Conservation (phyloP, 2,113 vertebrate species). For the Sander vitreus region DNA sequence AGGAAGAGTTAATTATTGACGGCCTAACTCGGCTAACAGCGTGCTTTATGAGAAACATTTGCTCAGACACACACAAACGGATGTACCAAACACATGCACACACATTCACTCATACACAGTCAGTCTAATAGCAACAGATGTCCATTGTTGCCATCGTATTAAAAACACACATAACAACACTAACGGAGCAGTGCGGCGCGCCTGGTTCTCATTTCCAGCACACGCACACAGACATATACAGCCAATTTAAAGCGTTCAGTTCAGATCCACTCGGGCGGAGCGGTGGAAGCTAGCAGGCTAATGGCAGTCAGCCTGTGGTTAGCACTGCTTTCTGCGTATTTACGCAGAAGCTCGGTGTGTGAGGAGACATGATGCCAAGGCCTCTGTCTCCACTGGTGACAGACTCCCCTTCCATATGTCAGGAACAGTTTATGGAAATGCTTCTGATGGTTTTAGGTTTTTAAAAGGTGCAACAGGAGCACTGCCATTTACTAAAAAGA, state of each 20-base stretch:
- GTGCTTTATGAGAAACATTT: constrained; percentile 79
- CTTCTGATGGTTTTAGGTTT: constrained; percentile 63
- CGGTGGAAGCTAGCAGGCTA: constrained; percentile 78
- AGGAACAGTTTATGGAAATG: constrained; percentile 75
- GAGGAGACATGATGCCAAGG: constrained; percentile 73
- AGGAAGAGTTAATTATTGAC: constrained; percentile 75
- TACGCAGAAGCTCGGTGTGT: constrained; percentile 72
- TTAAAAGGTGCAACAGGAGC: constrained; percentile 65
- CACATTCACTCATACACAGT: constrained; percentile 53
- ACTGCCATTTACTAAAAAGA: constrained; percentile 52
- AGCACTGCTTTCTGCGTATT: constrained; percentile 76
- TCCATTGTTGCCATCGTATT: constrained; percentile 81
- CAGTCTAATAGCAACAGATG: constrained; percentile 78
- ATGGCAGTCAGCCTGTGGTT: constrained; percentile 82
- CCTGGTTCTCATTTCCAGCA: constrained; percentile 85
- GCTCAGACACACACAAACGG: constrained; percentile 49
- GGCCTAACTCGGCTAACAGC: constrained; percentile 66
- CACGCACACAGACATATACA: constrained; percentile 32
- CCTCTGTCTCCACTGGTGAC: constrained; percentile 79
- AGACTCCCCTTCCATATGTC: constrained; percentile 76
- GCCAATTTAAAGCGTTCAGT: constrained; percentile 62
- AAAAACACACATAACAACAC: constrained; percentile 82
- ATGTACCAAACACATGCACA: constrained; percentile 51
- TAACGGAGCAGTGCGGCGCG: constrained; percentile 72
- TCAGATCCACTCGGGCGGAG: constrained; percentile 70